Evolutionary conservation across 92 coral and sea anemone species (phyloP), one percentile per base, ranked within the genome.

Genomic region (Phenganax stokvisi): DNA sequence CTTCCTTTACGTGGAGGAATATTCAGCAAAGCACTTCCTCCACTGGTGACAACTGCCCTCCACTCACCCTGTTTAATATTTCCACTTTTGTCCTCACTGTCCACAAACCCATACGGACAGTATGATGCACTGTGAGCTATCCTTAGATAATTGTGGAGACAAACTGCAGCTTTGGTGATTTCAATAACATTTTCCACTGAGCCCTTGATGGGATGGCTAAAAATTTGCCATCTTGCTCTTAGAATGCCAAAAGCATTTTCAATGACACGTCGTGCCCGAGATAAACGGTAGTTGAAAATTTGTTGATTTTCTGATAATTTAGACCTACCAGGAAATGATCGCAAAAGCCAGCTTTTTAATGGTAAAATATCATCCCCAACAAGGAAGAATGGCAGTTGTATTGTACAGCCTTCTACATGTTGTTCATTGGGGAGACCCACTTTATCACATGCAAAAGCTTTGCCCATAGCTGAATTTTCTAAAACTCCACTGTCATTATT

Each of bases 171-270:
- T 66, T 87, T 89, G 29, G 85, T 82, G 53, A 87, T 87, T 17
- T 76, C 79, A 80, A 71, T 88, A 54, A 86, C 87, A 77, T 90
- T 87, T 78, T 89, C 77, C 57, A 90, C 93, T 59, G 84, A 82
- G 25, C 90, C 87, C 69, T 65, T 83, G 63, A 90, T 90, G 16
- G 88, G 76, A 74, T 61, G 84, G 83, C 81, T 71, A 62, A 87
- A 87, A 31, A 89, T 82, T 77, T 84, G 65, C 89, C 92, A 89
- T 77, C 92, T 84, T 75, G 88, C 92, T 66, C 84, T 76, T 76
- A 82, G 75, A 76, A 88, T 84, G 70, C 80, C 89, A 88, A 88
- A 88, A 5, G 89, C 73, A 80, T 89, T 89, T 77, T 89, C 88
- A 60, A 86, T 83, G 53, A 89, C 81, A 65, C 89, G 68, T 56